phyloP scores from a whole-genome alignment of 2,888 invertebrate species.

The Tetheella fluctuosa region DNA sequence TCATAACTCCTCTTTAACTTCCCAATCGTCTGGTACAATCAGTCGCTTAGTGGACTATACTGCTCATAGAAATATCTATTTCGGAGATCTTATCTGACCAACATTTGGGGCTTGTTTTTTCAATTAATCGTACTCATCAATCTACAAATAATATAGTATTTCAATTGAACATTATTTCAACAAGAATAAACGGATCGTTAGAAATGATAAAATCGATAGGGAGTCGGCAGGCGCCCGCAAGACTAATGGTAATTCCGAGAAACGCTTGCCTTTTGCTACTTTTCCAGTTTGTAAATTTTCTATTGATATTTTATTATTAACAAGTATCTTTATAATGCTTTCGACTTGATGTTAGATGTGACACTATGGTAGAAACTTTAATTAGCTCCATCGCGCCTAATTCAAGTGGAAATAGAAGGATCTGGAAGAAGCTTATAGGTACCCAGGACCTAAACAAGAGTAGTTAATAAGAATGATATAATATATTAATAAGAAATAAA shows the following conservation, averaged over 20 bases:
- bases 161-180: constrained; percentile 36
- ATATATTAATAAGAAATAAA: too few relatives aligned
- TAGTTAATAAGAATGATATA: not conserved
- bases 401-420: too few relatives aligned
- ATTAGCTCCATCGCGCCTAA: too few relatives aligned
- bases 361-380: too few relatives aligned
- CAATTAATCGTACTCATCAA: not conserved
- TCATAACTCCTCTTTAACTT: too few relatives aligned
- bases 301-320: constrained; percentile 35
- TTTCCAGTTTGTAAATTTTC: constrained; percentile 29
- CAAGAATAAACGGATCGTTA: constrained; percentile 43
- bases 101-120: too few relatives aligned
- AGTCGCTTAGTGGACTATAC: too few relatives aligned
- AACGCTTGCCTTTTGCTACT: constrained; percentile 36
- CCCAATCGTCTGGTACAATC: too few relatives aligned
- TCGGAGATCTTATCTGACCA: not conserved
- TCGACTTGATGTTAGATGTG: too few relatives aligned
- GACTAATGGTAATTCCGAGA: constrained; percentile 60
- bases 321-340: constrained; percentile 18
- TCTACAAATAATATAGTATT: constrained; percentile 19
- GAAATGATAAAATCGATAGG: constrained; percentile 62
- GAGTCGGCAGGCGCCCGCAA: constrained; percentile 52
- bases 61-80: not conserved
- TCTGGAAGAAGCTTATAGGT: too few relatives aligned
- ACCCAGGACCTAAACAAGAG: not conserved